Percentiles rank a stretch among this genome's conserved stretches.
phyloP scores from a whole-genome alignment of 2,113 vertebrate genomes.

The Calyptommatus sinebrachiatus region DNA sequence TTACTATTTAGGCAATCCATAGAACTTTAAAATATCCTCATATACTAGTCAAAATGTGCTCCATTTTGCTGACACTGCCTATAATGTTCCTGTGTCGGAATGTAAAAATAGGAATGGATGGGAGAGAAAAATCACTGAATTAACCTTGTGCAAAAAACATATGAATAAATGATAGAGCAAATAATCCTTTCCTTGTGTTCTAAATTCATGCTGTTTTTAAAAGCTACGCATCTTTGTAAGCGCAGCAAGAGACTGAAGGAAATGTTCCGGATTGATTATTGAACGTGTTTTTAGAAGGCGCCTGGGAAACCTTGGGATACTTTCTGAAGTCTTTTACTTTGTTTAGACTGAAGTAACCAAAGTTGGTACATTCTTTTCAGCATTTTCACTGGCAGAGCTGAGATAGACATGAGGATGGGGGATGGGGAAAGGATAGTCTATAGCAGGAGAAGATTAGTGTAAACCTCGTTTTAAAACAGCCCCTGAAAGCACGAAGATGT shows the following conservation, averaged over 20 bases:
- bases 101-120: background rate
- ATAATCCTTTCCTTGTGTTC: conserved; percentile 19
- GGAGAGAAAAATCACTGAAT: conserved; percentile 21
- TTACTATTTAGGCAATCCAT: background rate
- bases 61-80: conserved; percentile 12
- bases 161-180: conserved; percentile 40
- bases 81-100: conserved; percentile 15
- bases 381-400: background rate
- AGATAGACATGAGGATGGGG: background rate
- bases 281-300: conserved; percentile 21
- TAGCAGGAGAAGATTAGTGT: background rate
- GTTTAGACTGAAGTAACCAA: background rate
- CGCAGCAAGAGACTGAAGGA: background rate
- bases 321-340: conserved; percentile 16
- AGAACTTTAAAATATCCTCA: conserved; percentile 9
- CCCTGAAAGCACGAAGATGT: conserved; percentile 12
- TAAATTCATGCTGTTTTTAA: conserved; percentile 21
- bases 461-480: conserved; percentile 1
- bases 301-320: background rate
- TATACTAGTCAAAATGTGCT: conserved; percentile 41
- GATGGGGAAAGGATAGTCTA: background rate
- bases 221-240: background rate
- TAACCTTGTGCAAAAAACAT: conserved; percentile 33
- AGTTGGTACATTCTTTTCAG: background rate
- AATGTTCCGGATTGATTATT: conserved; percentile 4